Percentiles rank a stretch among this genome's conserved stretches.
These are phyloP conservation scores for Diplolepis rosae DNA, from an alignment of 2,888 invertebrate genomes.

Conservation along the genomic window DNA sequence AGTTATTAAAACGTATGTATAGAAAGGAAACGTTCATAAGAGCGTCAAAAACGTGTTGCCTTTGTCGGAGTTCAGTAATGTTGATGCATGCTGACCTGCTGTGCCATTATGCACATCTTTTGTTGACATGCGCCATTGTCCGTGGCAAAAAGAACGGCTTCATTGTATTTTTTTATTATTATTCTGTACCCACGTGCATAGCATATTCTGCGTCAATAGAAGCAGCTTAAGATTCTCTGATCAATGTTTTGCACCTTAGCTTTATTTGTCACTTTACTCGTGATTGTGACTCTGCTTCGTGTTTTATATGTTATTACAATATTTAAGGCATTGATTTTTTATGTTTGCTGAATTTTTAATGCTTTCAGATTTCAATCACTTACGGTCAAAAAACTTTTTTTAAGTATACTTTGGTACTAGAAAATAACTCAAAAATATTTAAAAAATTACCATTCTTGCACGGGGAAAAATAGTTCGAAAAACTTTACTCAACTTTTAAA, in stretches of 20 bases:
- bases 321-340: no score
- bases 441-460: no score
- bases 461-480: no score
- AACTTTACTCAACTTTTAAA: no score
- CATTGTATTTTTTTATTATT: conserved; percentile 21
- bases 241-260: conserved; percentile 22
- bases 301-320: background rate
- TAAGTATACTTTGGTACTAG: no score
- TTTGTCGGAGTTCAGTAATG: conserved; percentile 19
- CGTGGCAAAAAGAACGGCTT: conserved; percentile 13
- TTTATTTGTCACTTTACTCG: conserved; percentile 1
- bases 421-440: no score
- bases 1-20: conserved; percentile 25
- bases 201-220: conserved; percentile 20
- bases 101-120: conserved; percentile 27
- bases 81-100: conserved; percentile 25
- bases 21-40: conserved; percentile 24
- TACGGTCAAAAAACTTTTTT: no score
- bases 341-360: no score
- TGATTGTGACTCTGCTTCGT: background rate
- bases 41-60: conserved; percentile 26
- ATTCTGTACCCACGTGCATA: conserved; percentile 9
- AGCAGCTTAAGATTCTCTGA: conserved; percentile 15
- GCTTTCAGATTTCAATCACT: no score
- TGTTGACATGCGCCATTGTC: conserved; percentile 26